Percentiles rank a stretch among this genome's conserved stretches.
phyloP scores from a whole-genome alignment of 1,140 invertebrate genomes.

The Neodiprion virginianus region DNA sequence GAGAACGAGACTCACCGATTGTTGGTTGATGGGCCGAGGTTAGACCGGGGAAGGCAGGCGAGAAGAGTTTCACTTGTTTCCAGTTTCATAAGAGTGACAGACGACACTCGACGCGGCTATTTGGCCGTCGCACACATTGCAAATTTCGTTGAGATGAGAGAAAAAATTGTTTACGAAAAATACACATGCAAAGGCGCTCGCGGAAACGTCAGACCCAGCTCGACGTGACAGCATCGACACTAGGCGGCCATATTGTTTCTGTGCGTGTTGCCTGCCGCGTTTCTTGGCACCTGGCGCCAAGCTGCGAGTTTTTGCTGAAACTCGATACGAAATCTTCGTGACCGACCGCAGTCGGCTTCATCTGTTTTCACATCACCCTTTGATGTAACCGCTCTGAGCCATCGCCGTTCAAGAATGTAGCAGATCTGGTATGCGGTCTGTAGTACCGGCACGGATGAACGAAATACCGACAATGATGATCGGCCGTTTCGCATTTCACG shows the following conservation, averaged over 20 bases:
- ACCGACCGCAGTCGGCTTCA: constrained; percentile 19
- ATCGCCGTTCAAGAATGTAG: constrained; percentile 4
- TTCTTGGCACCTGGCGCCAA: neutral
- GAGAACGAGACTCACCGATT: too few species aligned
- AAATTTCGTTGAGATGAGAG: too few species aligned
- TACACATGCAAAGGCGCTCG: constrained; percentile 33
- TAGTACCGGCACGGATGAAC: too few species aligned
- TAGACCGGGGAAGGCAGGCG: too few species aligned
- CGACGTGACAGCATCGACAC: constrained; percentile 52
- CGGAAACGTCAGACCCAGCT: constrained; percentile 29
- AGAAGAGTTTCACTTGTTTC: too few species aligned
- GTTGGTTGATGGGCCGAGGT: too few species aligned
- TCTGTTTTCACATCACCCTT: neutral
- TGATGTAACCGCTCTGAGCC: neutral
- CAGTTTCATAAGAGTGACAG: neutral
- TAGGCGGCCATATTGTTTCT: constrained; percentile 50
- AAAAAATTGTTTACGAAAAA: too few species aligned
- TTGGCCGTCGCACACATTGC: neutral
- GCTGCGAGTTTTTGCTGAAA: neutral
- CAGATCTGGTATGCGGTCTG: too few species aligned
- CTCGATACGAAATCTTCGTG: constrained; percentile 16
- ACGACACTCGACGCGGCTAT: neutral
- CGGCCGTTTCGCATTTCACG: too few species aligned
- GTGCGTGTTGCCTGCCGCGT: neutral
- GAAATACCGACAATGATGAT: too few species aligned